phyloP scores from a whole-genome alignment of 2,797 vertebrate genomes.

The Ciconia nigra region DNA sequence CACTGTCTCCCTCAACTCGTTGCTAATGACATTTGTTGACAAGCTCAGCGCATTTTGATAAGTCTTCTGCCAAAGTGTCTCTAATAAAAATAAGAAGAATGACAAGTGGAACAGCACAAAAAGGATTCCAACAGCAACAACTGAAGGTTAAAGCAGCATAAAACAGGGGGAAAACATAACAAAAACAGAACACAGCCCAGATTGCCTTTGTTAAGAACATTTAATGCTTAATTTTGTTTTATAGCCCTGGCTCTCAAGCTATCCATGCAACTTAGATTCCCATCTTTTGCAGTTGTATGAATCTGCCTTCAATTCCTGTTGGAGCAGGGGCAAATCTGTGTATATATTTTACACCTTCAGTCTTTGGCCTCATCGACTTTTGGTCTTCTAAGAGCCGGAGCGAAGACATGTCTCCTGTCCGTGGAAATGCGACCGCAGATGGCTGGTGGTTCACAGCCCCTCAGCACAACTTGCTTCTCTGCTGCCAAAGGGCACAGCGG shows the following conservation, averaged over 20 bases:
- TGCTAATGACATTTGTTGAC: conserved; percentile 64
- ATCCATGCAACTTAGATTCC: background rate
- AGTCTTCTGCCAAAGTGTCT: conserved; percentile 68
- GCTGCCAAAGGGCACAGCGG: background rate
- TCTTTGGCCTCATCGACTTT: background rate
- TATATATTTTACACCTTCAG: background rate
- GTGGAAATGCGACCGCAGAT: background rate
- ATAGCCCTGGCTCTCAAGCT: background rate
- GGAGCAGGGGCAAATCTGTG: background rate
- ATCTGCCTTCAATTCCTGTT: background rate
- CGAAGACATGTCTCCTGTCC: background rate
- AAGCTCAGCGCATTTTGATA: conserved; percentile 55
- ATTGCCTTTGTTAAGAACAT: conserved; percentile 37
- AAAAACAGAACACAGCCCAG: conserved; percentile 33
- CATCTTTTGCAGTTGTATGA: background rate
- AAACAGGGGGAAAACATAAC: conserved; percentile 51
- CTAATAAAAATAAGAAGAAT: conserved; percentile 71
- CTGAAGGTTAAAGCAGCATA: conserved; percentile 61
- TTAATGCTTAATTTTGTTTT: conserved; percentile 45
- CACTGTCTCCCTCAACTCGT: conserved; percentile 48
- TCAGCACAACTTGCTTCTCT: background rate
- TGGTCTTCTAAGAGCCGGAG: background rate
- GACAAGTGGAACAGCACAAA: conserved; percentile 57
- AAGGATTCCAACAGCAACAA: conserved; percentile 74
- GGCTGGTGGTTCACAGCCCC: background rate